These are phyloP conservation scores for Stenopsyche tienmushanensis DNA, from an alignment of 1,140 invertebrate species.

Conservation along the genomic window DNA sequence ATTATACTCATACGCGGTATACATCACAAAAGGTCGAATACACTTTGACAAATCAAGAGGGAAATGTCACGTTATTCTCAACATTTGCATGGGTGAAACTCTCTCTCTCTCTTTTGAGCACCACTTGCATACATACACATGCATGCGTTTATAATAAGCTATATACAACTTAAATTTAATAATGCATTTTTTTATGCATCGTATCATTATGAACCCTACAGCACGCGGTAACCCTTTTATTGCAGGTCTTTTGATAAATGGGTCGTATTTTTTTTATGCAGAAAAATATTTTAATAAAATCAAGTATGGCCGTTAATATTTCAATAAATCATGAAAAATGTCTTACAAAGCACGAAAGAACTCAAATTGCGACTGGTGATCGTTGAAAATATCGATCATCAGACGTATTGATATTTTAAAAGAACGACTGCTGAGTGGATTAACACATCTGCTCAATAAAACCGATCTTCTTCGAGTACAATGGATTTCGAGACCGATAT, in stretches of 20 bases:
- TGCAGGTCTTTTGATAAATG: slow-evolving; percentile 11
- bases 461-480: slow-evolving; percentile 17
- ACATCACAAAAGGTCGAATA: not conserved
- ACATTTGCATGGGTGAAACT: slow-evolving; percentile 5
- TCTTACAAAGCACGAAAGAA: too few species aligned
- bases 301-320: too few species aligned
- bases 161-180: too few species aligned
- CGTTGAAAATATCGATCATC: too few species aligned
- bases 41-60: slow-evolving; percentile 10
- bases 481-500: not conserved
- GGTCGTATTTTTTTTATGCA: slow-evolving; percentile 2
- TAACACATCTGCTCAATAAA: slow-evolving; percentile 10
- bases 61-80: slow-evolving; percentile 10
- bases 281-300: too few species aligned
- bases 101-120: slow-evolving; percentile 6
- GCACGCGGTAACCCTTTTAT: slow-evolving; percentile 15
- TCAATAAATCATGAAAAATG: too few species aligned
- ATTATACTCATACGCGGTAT: not conserved
- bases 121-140: too few species aligned
- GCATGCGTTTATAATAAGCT: too few species aligned
- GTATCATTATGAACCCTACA: not conserved
- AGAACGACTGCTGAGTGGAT: too few species aligned
- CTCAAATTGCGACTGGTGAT: too few species aligned
- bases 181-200: not conserved
- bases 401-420: too few species aligned